phyloP scores from a whole-genome alignment of 2,888 invertebrate species.

The Apodemia zela region DNA sequence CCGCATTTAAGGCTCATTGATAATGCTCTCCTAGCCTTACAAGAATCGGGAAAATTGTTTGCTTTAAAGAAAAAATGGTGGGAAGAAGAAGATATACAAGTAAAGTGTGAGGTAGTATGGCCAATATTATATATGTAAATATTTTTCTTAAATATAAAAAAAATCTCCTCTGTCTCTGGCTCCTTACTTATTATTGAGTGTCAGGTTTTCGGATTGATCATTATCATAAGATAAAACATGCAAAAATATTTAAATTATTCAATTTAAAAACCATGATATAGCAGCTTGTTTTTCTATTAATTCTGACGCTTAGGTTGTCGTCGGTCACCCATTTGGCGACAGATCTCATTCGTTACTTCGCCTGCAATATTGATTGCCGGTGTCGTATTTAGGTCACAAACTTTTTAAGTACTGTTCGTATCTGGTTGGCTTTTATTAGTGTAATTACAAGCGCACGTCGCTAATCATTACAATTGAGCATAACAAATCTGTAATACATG shows the following conservation, averaged over 20 bases:
- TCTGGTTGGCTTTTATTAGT: slow-evolving; percentile 13
- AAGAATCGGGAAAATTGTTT: slow-evolving; percentile 90
- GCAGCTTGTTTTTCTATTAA: no score
- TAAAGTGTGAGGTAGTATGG: slow-evolving; percentile 44
- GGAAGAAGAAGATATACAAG: slow-evolving; percentile 83
- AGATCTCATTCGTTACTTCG: not conserved
- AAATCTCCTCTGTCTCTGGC: no score
- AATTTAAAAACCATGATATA: no score
- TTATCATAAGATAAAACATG: no score
- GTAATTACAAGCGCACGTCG: not conserved
- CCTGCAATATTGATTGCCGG: not conserved
- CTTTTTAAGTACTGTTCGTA: slow-evolving; percentile 19
- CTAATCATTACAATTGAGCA: no score
- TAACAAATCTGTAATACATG: no score
- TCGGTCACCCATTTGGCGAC: not conserved
- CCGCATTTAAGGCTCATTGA: slow-evolving; percentile 87
- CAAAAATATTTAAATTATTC: no score
- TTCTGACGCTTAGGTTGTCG: not conserved
- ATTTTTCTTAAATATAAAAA: no score
- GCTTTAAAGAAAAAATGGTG: slow-evolving; percentile 94
- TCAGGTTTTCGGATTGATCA: no score
- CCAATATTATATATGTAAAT: not conserved
- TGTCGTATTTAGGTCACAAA: slow-evolving; percentile 16
- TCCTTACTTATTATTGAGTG: no score
- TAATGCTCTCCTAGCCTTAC: slow-evolving; percentile 90